Evolutionary conservation across 92 coral and sea anemone genomes (phyloP).

Genomic region (Pocillopora grandis): DNA sequence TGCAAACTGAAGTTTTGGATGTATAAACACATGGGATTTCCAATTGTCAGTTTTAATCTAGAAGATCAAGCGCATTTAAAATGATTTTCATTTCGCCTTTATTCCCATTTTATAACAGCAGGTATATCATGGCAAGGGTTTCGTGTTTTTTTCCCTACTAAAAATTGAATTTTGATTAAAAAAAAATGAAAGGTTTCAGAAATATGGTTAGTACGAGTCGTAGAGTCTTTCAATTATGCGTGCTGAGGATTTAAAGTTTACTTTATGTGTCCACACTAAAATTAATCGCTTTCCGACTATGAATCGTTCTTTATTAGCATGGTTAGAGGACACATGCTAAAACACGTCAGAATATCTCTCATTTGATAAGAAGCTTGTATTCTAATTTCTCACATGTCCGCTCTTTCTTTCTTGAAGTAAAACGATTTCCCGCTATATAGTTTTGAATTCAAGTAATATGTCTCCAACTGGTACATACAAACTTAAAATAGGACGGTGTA

Average conservation of each 20-base stretch:
- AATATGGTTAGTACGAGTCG: neutral
- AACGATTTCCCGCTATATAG: neutral
- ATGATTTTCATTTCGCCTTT: neutral
- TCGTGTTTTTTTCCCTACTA: no score
- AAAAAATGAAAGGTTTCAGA: neutral
- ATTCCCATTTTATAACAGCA: no score
- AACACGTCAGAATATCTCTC: constrained; percentile 4
- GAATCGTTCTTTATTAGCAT: neutral
- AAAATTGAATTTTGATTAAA: neutral
- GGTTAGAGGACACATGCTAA: constrained; percentile 7
- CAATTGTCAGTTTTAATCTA: neutral
- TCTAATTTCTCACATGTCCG: neutral
- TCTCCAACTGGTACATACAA: constrained; percentile 7
- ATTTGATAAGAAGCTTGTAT: neutral
- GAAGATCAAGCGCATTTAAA: constrained; percentile 10
- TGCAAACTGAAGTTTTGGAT: constrained; percentile 16
- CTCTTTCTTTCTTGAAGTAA: neutral
- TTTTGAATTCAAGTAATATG: neutral
- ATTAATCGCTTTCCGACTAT: neutral
- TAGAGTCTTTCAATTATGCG: neutral
- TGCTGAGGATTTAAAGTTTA: constrained; percentile 1
- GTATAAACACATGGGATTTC: neutral
- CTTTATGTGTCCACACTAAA: neutral
- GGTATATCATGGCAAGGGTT: no score
- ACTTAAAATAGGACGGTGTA: neutral